A percentile compares a stretch with the other conserved stretches of the same genome.
phyloP scores from a whole-genome alignment of 37 sponge, comb jelly and placozoan species.

The Chondrilla cf. caribensis region DNA sequence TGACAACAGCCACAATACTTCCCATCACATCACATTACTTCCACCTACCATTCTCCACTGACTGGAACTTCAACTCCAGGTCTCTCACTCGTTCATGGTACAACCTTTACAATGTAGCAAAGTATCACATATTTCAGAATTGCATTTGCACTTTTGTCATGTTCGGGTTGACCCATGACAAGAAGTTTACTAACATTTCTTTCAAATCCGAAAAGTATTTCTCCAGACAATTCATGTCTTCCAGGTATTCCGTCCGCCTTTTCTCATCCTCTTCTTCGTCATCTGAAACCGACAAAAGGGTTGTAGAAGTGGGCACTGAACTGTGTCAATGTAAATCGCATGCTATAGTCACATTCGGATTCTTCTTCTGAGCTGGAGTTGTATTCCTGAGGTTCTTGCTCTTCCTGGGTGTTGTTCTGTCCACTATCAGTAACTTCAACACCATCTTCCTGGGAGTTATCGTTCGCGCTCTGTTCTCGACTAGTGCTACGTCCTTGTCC shows the following conservation, averaged over 20 bases:
- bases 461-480: slow-evolving; percentile 1
- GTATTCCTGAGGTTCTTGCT: background rate
- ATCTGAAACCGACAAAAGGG: background rate
- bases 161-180: background rate
- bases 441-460: slow-evolving; percentile 12
- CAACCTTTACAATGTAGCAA: background rate
- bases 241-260: background rate
- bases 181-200: slow-evolving; percentile 11
- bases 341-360: background rate
- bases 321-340: background rate
- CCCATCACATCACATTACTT: no score
- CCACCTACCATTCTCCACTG: background rate
- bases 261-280: slow-evolving; percentile 25
- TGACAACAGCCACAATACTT: no score
- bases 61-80: background rate
- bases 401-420: background rate
- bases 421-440: slow-evolving; percentile 2
- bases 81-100: background rate
- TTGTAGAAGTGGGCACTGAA: background rate
- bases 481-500: background rate
- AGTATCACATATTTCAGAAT: no score
- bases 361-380: slow-evolving; percentile 15
- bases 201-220: slow-evolving; percentile 21
- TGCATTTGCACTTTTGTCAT: background rate
- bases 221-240: slow-evolving; percentile 15